Base-by-base conservation (phyloP, 2,113 vertebrate genomes). In the Capreolus pygargus region DNA sequence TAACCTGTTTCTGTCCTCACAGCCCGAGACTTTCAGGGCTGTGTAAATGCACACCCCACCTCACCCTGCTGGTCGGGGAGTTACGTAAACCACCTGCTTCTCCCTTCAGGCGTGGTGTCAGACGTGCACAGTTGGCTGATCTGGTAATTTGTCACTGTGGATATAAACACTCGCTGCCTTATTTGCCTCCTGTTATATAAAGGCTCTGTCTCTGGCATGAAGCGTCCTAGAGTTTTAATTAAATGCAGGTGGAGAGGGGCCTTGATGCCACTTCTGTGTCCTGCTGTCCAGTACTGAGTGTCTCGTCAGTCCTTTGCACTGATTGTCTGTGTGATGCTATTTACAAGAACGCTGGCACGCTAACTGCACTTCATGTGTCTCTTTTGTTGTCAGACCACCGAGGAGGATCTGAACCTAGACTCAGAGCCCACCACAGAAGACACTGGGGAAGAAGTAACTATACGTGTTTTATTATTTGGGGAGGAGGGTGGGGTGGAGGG, bases 381-480 rank as follows among this genome's bases (percentile, higher is more conserved):
- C 50, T 81, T 89, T 86, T 45, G 91, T 98, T 57, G 1, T 23
- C 97, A 99, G 99, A 78, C 98, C 91, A 78, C 98, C 4, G 98
- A 97, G 39, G 99, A 99, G 92, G 98, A 99, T 36, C 36, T 50
- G 54, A 57, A 8, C 39, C n/a, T 27, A 27, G 98, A 99, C 93
- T 36, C 96, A 30, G 98, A 98, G 27, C 96, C 98, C 43, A 6
- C 91, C 30, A 0, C 13, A 0, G 96, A 96, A 47, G 97, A 97
- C 1, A 0, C 92, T 3, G 25, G 6, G 0, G 96, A 91, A 36
- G 96, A 97, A 54, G 98, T 96, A 93, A 93, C 30, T 64, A 7
- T 64, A 0, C 17, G 0, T 25, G 3, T 6, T 67, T 95, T 3
- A 4, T 55, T 23, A 1, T 45, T 52, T 19, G 8, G 86, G 78